Percentiles rank a stretch among this genome's conserved stretches.
Evolutionary conservation across 2,113 vertebrate genomes (phyloP).

Genomic region (Grammomys dolichurus): DNA sequence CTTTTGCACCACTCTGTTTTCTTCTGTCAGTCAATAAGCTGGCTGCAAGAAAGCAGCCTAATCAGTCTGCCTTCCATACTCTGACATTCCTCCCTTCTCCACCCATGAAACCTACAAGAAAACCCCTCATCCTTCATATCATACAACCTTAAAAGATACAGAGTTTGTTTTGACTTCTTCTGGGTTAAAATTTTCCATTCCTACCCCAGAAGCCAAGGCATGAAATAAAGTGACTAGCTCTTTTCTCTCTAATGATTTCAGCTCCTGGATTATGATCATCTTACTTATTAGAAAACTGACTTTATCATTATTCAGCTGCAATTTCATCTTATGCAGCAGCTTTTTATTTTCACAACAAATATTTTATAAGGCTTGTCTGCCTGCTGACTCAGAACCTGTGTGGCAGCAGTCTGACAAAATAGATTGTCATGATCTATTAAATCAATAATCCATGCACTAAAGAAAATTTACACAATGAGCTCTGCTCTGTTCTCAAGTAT

Average conservation of each 20-base stretch:
- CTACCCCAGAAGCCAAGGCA: slow-evolving; percentile 34
- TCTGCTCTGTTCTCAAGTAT: slow-evolving; percentile 72
- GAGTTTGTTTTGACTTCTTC: slow-evolving; percentile 20
- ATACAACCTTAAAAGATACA: slow-evolving; percentile 22
- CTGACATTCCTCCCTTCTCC: neutral
- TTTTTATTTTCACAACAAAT: slow-evolving; percentile 73
- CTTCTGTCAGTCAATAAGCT: slow-evolving; percentile 32
- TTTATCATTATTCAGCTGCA: slow-evolving; percentile 61
- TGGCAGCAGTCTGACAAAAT: slow-evolving; percentile 79
- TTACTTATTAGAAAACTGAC: slow-evolving; percentile 63
- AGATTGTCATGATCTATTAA: slow-evolving; percentile 82
- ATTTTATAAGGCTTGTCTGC: slow-evolving; percentile 68
- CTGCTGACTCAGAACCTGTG: slow-evolving; percentile 73
- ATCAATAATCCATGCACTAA: slow-evolving; percentile 81
- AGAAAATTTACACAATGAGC: slow-evolving; percentile 77
- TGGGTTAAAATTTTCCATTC: slow-evolving; percentile 61
- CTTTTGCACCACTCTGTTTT: neutral
- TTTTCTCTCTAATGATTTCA: slow-evolving; percentile 45
- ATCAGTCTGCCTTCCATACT: neutral
- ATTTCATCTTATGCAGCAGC: slow-evolving; percentile 64
- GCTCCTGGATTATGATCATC: slow-evolving; percentile 12
- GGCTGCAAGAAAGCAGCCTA: neutral
- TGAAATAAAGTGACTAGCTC: neutral
- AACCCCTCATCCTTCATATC: slow-evolving; percentile 13
- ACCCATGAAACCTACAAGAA: slow-evolving; percentile 22